Conservation (phyloP, 2,113 vertebrate species). For the Semicossyphus pulcher region DNA sequence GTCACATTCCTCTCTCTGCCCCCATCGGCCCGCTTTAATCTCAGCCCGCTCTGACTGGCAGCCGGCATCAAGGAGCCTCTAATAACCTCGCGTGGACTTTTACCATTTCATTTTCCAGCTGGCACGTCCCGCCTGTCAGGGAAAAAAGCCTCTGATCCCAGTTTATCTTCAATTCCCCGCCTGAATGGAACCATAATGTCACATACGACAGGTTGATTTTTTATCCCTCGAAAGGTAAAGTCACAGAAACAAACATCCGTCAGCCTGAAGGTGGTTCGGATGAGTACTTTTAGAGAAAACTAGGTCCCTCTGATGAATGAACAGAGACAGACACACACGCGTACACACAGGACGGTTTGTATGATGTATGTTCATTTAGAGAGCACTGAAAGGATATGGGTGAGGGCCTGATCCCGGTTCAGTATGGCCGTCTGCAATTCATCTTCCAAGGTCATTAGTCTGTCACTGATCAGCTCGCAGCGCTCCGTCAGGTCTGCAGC, state of each 20-base stretch:
- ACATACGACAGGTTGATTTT: conserved; percentile 53
- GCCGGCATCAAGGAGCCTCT: conserved; percentile 47
- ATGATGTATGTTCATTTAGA: conserved; percentile 18
- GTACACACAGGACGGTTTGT: conserved; percentile 14
- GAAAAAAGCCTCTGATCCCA: conserved; percentile 54
- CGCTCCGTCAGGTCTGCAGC: conserved; percentile 76
- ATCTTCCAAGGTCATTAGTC: conserved; percentile 87
- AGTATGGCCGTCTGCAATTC: conserved; percentile 85
- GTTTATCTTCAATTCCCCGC: conserved; percentile 55
- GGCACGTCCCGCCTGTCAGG: conserved; percentile 51
- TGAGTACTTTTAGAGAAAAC: conserved; percentile 39
- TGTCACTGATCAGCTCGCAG: conserved; percentile 83
- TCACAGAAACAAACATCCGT: conserved; percentile 34
- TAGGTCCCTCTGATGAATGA: conserved; percentile 33
- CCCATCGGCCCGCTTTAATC: conserved; percentile 66
- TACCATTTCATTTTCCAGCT: conserved; percentile 62
- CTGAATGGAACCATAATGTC: conserved; percentile 56
- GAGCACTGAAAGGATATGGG: conserved; percentile 89
- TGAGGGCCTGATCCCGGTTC: conserved; percentile 84
- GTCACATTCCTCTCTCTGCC: conserved; percentile 74
- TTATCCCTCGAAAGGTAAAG: conserved; percentile 27
- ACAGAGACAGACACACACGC: conserved; percentile 25
- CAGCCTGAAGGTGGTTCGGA: conserved; percentile 27
- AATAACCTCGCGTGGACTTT: conserved; percentile 69
- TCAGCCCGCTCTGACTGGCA: conserved; percentile 67